These are phyloP conservation scores for Rhodinocichla rosea DNA, from an alignment of 2,113 vertebrate genomes.

Conservation along the genomic window DNA sequence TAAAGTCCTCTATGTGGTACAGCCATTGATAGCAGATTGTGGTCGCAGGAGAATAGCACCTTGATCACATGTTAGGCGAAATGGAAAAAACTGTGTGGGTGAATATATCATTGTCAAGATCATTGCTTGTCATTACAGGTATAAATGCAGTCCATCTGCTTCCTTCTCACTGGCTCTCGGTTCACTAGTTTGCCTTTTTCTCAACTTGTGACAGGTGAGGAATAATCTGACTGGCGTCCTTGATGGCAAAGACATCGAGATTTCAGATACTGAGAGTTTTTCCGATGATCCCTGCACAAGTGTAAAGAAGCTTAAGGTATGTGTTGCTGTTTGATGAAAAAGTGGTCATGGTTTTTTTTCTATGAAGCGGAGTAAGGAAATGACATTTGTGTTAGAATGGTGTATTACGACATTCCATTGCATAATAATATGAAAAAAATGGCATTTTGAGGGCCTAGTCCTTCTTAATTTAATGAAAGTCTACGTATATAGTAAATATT, in stretches of 20 bases:
- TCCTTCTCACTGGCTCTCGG: background rate
- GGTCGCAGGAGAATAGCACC: background rate
- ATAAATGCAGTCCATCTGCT: background rate
- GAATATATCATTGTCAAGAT: background rate
- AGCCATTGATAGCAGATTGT: background rate
- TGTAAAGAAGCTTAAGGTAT: slow-evolving; percentile 98
- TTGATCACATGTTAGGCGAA: background rate
- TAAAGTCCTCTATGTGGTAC: accelerated
- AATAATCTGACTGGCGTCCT: slow-evolving; percentile 95
- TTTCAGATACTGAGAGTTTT: slow-evolving; percentile 97
- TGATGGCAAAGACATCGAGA: slow-evolving; percentile 94
- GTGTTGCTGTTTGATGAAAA: slow-evolving; percentile 32
- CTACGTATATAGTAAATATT: background rate
- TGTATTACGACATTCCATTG: background rate
- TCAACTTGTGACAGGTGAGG: slow-evolving; percentile 84
- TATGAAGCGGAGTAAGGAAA: background rate
- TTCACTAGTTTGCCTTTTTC: slow-evolving; percentile 47
- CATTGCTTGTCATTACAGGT: background rate
- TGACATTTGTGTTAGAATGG: background rate
- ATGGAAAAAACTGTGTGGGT: background rate
- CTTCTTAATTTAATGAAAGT: background rate
- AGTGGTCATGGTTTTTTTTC: background rate
- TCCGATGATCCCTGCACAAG: slow-evolving; percentile 97
- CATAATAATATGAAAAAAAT: background rate
- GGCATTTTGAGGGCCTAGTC: background rate